Conservation (phyloP, 1,140 invertebrate species). For the Halesus radiatus region DNA sequence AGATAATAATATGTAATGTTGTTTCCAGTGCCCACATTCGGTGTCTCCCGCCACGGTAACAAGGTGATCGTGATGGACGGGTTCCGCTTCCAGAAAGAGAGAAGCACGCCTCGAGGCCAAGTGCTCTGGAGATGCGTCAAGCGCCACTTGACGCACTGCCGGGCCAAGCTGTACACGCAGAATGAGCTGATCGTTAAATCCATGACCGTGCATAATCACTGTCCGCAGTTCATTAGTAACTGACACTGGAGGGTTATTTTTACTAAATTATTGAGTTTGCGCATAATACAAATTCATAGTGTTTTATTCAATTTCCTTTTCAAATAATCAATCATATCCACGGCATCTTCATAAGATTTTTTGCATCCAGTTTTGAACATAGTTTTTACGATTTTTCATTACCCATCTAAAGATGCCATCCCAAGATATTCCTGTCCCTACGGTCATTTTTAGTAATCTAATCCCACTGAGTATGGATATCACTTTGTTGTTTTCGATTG, state of each 20-base stretch:
- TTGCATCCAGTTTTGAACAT: too few relatives aligned
- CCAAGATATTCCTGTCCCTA: too few relatives aligned
- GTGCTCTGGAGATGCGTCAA: constrained; percentile 51
- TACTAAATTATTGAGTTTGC: too few relatives aligned
- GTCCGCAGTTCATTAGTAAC: constrained; percentile 39
- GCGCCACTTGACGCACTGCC: constrained; percentile 49
- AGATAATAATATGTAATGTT: neutral
- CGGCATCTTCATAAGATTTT: too few relatives aligned
- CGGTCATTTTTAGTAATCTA: too few relatives aligned
- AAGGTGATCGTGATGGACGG: constrained; percentile 49
- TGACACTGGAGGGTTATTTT: neutral
- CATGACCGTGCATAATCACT: constrained; percentile 53
- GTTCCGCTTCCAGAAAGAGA: constrained; percentile 52
- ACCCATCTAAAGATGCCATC: too few relatives aligned
- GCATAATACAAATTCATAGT: too few relatives aligned
- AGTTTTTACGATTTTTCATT: too few relatives aligned
- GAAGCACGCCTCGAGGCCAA: constrained; percentile 47
- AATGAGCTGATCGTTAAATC: constrained; percentile 46
- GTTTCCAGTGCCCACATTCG: constrained; percentile 43
- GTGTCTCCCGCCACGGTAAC: constrained; percentile 50
- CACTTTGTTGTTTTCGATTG: too few relatives aligned
- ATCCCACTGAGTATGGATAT: too few relatives aligned
- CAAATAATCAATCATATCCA: too few relatives aligned
- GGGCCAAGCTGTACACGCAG: constrained; percentile 51
- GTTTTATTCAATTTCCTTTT: too few relatives aligned